Evolutionary conservation across 2,797 vertebrate species (phyloP), one percentile per base, ranked within the genome.

Genomic region (Sebastes vulpes): DNA sequence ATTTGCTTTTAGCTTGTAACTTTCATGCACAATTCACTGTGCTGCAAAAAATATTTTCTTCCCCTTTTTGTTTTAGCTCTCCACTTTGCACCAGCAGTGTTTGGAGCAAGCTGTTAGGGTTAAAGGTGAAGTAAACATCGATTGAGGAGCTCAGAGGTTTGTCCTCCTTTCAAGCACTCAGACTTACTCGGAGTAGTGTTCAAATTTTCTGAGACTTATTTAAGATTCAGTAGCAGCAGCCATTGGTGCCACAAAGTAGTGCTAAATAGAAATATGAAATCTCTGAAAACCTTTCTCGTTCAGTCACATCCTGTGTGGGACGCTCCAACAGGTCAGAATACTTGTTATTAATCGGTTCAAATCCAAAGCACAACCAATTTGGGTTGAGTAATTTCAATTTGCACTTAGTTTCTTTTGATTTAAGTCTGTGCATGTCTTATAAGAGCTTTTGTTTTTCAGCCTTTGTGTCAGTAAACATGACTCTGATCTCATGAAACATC

Each of bases 111-210:
- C 57, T 77, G 65, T 52, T 56, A 14, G 20, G 28, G 26, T 10
- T 54, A 8, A 68, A 82, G 65, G 73, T 83, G 81, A 85, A 68
- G 38, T 75, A 71, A 75, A 75, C 79, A 72, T 84, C 59, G 52
- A 2, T 29, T 2, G 5, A 12, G 56, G 28, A 73, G 65, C 42
- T 65, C 29, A 67, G 9, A 70, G 46, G 23, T 69, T 29, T n/a
- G 7, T 80, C 50, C 38, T 73, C 18, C 20, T 79, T 46, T 68
- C 23, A 50, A 23, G 42, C 23, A 28, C n/a, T 50, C 25, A 57
- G 53, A 48, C 20, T 28, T 20, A 71, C 23, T 21, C n/a, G 1
- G 4, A 6, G 46, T 16, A n/a, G 2, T 21, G 23, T 20, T 67
- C 6, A 57, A 1, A 31, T 56, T 8, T 42, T 42, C 10, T 57